Evolutionary conservation across 1,140 invertebrate genomes (phyloP).

Genomic region (Bradysia coprophila): DNA sequence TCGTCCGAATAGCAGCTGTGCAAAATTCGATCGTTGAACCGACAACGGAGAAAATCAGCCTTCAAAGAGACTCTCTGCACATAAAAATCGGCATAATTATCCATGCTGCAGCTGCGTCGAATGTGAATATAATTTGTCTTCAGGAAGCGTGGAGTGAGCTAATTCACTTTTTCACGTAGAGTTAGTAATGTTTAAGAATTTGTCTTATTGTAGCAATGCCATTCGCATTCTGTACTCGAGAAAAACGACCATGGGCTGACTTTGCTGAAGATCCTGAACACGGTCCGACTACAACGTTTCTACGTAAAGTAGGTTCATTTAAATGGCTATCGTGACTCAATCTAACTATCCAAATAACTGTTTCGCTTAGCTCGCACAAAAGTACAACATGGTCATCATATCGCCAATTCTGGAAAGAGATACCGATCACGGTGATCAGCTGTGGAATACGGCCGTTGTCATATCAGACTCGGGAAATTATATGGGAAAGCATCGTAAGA

Average conservation of each 20-base stretch:
- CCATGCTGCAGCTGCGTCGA: conserved; percentile 38
- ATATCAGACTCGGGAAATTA: conserved; percentile 75
- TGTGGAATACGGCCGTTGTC: conserved; percentile 95
- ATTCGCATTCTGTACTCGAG: conserved; percentile 94
- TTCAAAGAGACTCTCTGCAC: conserved; percentile 52
- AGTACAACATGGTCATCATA: conserved; percentile 89
- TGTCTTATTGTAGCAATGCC: conserved; percentile 65
- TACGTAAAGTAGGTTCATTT: conserved; percentile 17
- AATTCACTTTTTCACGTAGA: background rate
- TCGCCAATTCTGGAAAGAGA: conserved; percentile 93
- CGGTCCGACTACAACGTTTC: conserved; percentile 70
- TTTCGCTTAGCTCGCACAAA: conserved; percentile 45
- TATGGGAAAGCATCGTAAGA: conserved; percentile 91
- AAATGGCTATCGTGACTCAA: background rate
- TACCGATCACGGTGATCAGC: conserved; percentile 58
- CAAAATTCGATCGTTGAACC: conserved; percentile 56
- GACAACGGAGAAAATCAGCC: conserved; percentile 35
- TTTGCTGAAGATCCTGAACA: conserved; percentile 82
- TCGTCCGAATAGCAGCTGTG: conserved; percentile 58
- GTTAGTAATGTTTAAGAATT: background rate
- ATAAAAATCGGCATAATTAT: conserved; percentile 45
- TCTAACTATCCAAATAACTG: background rate
- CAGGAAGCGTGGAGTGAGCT: conserved; percentile 77
- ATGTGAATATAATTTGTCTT: conserved; percentile 51
- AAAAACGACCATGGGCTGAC: conserved; percentile 92